Evolutionary conservation across 2,113 vertebrate genomes (phyloP).

Genomic region (Catharus fuscescens): DNA sequence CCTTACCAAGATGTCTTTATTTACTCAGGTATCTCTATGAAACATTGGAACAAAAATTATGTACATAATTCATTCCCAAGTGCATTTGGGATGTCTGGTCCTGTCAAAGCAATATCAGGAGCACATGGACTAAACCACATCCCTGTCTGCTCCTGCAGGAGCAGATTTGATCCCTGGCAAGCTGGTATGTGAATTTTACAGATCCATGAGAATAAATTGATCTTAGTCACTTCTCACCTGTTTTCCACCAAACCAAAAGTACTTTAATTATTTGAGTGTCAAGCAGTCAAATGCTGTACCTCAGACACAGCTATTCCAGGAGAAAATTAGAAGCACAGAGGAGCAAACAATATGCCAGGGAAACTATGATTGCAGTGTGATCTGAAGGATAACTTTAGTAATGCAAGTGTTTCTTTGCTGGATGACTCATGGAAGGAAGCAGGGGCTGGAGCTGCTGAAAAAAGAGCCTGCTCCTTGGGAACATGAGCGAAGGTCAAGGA

Average conservation of each 20-base stretch:
- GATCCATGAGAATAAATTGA: not conserved
- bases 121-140: not conserved
- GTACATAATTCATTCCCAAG: not conserved
- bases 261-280: slow-evolving; percentile 13
- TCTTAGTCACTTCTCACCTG: not conserved
- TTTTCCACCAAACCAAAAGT: not conserved
- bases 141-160: not conserved
- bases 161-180: not conserved
- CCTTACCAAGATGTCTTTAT: not conserved
- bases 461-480: slow-evolving; percentile 37
- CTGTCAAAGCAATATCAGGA: not conserved
- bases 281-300: not conserved
- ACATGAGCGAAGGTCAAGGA: slow-evolving; percentile 41
- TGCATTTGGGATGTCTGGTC: not conserved
- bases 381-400: slow-evolving; percentile 33
- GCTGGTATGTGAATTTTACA: not conserved
- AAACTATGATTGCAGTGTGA: not conserved
- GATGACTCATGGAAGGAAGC: slow-evolving; percentile 55
- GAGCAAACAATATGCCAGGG: slow-evolving; percentile 28
- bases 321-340: slow-evolving; percentile 44
- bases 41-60: not conserved
- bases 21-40: not conserved
- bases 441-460: not conserved
- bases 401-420: slow-evolving; percentile 39
- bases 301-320: slow-evolving; percentile 27